Evolutionary conservation across 92 coral and sea anemone species (phyloP).

Genomic region (Parazoanthus swiftii): DNA sequence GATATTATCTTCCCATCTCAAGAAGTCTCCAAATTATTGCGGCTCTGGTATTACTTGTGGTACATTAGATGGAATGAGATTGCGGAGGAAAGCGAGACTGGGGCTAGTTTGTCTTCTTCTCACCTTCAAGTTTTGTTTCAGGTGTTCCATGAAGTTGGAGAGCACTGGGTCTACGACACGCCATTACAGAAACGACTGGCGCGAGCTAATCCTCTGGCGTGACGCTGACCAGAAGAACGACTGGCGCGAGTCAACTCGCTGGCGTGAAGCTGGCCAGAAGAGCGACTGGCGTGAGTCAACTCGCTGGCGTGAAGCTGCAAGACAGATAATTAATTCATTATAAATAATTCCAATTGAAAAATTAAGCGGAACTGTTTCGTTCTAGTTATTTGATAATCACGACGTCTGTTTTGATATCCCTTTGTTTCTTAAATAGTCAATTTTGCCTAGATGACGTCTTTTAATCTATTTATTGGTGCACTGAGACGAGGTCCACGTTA

Average conservation of each 20-base stretch:
- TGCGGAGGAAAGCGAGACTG: not conserved
- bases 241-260: no score
- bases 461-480: not conserved
- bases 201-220: constrained; percentile 30
- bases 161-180: constrained; percentile 89
- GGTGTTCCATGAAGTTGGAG: constrained; percentile 90
- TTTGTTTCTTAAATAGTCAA: not conserved
- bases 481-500: not conserved
- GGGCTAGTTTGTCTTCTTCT: not conserved
- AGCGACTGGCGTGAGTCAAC: no score
- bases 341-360: not conserved
- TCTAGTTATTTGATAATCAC: not conserved
- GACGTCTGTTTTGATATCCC: not conserved
- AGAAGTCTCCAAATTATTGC: no score
- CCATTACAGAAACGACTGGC: constrained; percentile 66
- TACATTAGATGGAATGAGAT: not conserved
- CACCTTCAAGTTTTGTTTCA: constrained; percentile 19
- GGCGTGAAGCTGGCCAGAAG: not conserved
- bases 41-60: not conserved
- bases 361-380: not conserved
- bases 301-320: not conserved
- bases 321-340: not conserved
- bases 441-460: not conserved
- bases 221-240: not conserved
- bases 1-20: no score